Conservation (phyloP, 2,797 vertebrate species). For the Poecilia velifera region DNA sequence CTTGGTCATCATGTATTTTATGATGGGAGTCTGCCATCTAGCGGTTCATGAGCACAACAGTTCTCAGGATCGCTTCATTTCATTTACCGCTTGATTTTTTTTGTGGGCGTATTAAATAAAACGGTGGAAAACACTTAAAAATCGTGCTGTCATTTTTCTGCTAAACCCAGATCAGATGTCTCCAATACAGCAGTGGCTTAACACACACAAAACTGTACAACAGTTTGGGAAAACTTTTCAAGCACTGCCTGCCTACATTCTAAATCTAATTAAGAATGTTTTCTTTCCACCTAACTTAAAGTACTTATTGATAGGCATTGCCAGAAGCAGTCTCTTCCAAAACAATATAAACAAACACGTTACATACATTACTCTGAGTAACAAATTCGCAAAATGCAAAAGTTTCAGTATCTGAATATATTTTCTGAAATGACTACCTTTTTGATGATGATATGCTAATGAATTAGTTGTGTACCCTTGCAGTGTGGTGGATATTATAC, state of each 20-base stretch:
- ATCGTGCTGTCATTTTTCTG: too few species aligned
- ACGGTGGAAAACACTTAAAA: not conserved
- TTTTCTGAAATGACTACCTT: not conserved
- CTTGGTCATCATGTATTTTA: not conserved
- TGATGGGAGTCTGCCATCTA: constrained; percentile 45
- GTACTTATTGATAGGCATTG: not conserved
- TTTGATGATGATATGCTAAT: not conserved
- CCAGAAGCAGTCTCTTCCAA: not conserved
- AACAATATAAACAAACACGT: not conserved
- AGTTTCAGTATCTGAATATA: not conserved
- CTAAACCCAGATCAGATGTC: too few species aligned
- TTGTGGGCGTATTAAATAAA: not conserved
- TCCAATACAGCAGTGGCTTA: too few species aligned
- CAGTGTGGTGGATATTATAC: too few species aligned
- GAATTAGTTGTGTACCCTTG: not conserved
- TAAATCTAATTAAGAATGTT: not conserved
- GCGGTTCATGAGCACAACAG: not conserved
- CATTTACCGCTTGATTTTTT: not conserved
- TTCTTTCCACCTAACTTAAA: not conserved
- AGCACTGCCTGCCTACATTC: not conserved
- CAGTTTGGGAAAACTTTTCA: too few species aligned
- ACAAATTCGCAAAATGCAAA: not conserved
- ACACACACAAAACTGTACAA: too few species aligned
- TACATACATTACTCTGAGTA: not conserved
- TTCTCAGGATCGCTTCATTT: not conserved